Evolutionary conservation across 2,797 vertebrate species (phyloP).

Genomic region (Pseudopleuronectes americanus): DNA sequence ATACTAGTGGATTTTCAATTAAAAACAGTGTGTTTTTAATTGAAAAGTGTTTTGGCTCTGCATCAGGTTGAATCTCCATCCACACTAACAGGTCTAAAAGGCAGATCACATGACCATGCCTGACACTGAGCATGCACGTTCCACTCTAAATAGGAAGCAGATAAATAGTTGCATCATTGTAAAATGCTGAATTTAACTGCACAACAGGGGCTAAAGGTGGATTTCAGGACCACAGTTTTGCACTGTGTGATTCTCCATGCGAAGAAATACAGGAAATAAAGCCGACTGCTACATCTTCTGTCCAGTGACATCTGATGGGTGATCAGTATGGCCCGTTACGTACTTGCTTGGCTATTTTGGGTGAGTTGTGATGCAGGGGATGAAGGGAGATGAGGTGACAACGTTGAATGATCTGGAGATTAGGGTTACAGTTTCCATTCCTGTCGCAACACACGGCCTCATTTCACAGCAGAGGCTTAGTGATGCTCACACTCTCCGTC

Average conservation of each 20-base stretch:
- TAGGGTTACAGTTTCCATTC: conserved; percentile 73
- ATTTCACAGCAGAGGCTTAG: conserved; percentile 53
- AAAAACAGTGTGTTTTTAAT: too few species aligned
- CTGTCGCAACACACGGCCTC: conserved; percentile 64
- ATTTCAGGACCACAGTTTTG: too few species aligned
- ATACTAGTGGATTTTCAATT: too few species aligned
- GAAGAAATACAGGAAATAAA: neutral
- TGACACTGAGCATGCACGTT: too few species aligned
- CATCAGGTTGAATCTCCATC: too few species aligned
- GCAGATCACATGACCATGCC: too few species aligned
- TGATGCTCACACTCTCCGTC: conserved; percentile 8
- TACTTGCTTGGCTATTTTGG: conserved; percentile 51
- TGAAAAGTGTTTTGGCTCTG: too few species aligned
- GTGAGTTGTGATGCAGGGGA: conserved; percentile 57
- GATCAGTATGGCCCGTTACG: conserved; percentile 19
- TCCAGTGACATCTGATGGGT: conserved; percentile 21
- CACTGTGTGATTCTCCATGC: neutral
- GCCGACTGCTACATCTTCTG: neutral
- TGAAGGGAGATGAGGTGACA: conserved; percentile 62
- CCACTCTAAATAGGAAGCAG: too few species aligned
- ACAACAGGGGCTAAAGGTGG: too few species aligned
- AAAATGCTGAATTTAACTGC: too few species aligned
- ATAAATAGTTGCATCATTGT: too few species aligned
- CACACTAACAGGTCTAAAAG: too few species aligned
- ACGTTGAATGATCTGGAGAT: conserved; percentile 70